Evolutionary conservation across 2,797 vertebrate genomes (phyloP), one percentile per base, ranked within the genome.

Genomic region (Premnoplex brunnescens): DNA sequence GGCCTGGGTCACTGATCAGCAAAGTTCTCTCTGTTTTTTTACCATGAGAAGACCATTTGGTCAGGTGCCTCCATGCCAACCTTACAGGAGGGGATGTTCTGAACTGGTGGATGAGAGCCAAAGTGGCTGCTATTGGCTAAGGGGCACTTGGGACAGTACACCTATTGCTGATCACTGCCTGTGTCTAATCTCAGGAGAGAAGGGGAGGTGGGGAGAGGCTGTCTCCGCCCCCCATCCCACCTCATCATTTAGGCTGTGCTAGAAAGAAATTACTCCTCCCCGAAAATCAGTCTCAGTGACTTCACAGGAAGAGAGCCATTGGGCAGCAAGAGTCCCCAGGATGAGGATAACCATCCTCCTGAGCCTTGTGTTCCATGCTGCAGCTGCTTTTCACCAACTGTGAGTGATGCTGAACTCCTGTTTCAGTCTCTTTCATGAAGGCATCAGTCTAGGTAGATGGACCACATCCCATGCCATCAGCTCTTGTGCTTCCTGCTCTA

Each of bases 1-100:
- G 83, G 89, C 85, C 74, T 94, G 96, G 96, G 96, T 96, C 95
- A 97, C 85, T 90, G 96, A 41, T 75, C 85, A 95, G 73, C 72
- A 92, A 89, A 91, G 89, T 88, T 91, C 85, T 85, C 26, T 1
- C 75, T 87, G 39, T 49, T 69, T 72, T 84, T 44, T 22, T 22
- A 10, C 13, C 1, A 1, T n/a, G 27, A 67, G 46, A 87, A 48
- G 52, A 66, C 59, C 59, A 32, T 94, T 92, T 95, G 83, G 67
- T 80, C 74, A 90, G 86, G 73, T 84, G 88, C 88, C 49, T 78
- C 54, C 52, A 22, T 6, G 30, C 80, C 77, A 92, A 54, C 73
- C 58, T 69, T 52, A 69, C 52, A 58, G 89, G 67, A 91, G 91
- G 44, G 86, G 49, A 77, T 91, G 85, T 93, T 93, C 88, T 84